A percentile compares a stretch with the other conserved stretches of the same genome.
Evolutionary conservation across 2,888 invertebrate species (phyloP).

Genomic region (Leptinotarsa tumamoca): DNA sequence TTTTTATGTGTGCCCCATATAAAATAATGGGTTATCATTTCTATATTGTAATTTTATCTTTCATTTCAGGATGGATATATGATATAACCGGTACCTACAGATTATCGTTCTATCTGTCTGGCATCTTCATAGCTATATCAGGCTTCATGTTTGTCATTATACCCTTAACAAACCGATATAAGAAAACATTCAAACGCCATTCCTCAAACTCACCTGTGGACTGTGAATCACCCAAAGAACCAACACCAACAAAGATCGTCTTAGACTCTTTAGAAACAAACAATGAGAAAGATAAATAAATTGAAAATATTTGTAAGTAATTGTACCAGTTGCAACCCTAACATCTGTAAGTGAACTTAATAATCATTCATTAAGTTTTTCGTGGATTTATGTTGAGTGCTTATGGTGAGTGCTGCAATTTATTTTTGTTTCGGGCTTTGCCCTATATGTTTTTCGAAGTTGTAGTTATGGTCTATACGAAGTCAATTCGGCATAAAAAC

Average conservation of each 20-base stretch:
- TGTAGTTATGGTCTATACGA: too few species aligned
- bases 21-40: too few species aligned
- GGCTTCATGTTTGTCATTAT: constrained; percentile 73
- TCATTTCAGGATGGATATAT: constrained; percentile 79
- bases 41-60: not conserved
- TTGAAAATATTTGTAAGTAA: not conserved
- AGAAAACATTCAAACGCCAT: constrained; percentile 13
- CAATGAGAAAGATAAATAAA: constrained; percentile 2
- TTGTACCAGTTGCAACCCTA: not conserved
- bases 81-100: constrained; percentile 83
- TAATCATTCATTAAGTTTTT: not conserved
- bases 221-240: constrained; percentile 46
- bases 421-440: not conserved
- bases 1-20: too few species aligned
- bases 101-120: constrained; percentile 84
- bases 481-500: too few species aligned
- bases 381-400: not conserved
- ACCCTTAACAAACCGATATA: constrained; percentile 61
- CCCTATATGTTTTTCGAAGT: not conserved
- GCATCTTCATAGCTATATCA: constrained; percentile 82
- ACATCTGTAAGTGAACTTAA: constrained; percentile 19
- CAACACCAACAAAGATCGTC: constrained; percentile 38
- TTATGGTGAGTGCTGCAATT: not conserved
- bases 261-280: constrained; percentile 3
- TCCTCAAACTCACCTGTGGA: constrained; percentile 10